Evolutionary conservation across 2,888 invertebrate genomes (phyloP), one percentile per base, ranked within the genome.

Genomic region (Patella pellucida): DNA sequence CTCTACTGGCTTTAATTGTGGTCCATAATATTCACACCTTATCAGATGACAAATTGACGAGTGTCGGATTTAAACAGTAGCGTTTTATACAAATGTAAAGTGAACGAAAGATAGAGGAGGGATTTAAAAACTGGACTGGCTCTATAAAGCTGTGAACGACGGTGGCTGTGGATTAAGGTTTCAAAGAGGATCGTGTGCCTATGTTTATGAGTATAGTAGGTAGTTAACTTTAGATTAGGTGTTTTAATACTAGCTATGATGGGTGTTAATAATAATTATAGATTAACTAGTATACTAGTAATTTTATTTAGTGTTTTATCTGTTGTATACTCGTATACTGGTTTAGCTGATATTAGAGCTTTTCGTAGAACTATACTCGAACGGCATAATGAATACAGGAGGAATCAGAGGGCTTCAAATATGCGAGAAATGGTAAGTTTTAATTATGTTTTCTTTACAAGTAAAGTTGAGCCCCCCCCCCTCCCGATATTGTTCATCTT

Each of bases 381-480:
- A 41, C 72, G 81, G 27, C 85, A 85, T 71, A 85, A 85, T 75
- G 82, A 80, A 71, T 85, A 82, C 79, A 74, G 85, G 54, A 75
- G 81, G 41, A 68, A 80, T 67, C 84, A 85, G 74, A 72, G 74
- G 52, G 83, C 83, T 0, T 78, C 85, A 19, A 78, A 85, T 69
- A 85, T 85, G 82, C 82, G 79, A 69, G 75, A 75, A 27, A 70
- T 85, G 83, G 85, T 84, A 62, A 78, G 82, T 69, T 23, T 3
- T 52, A 7, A 5, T 50, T 11, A 41, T 31, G 4, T 41, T 41
- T 41, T 41, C 41, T 9, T 41, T 7, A 41, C 1, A 41, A 9
- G 7, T 41, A 41, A 41, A 41, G 41, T 7, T 7, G 2, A 31
- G 31, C 31, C 31, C n/a, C n/a, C n/a, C n/a, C n/a, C n/a, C n/a